Percentiles rank a stretch among this genome's conserved stretches.
phyloP scores from a whole-genome alignment of 2,113 vertebrate genomes.

The Chloropsis cyanopogon region DNA sequence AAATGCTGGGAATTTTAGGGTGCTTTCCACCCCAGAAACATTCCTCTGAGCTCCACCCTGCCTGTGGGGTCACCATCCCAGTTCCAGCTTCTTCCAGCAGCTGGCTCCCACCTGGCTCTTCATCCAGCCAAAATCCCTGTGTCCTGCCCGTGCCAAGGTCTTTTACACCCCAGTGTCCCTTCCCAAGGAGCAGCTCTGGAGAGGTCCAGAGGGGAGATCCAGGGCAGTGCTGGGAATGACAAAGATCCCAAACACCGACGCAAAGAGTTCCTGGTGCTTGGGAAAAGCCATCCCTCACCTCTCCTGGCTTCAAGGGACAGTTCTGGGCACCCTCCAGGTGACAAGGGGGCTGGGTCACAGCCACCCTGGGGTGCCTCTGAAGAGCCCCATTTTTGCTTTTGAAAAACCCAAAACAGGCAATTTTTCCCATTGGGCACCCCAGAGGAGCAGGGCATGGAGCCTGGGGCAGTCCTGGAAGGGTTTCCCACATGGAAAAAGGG shows the following conservation, averaged over 20 bases:
- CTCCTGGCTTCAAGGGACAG: neutral
- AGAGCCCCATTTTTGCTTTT: neutral
- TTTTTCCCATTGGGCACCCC: neutral
- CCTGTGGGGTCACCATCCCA: neutral
- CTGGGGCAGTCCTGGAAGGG: neutral
- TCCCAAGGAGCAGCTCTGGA: neutral
- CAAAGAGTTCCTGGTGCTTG: neutral
- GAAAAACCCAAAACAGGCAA: neutral
- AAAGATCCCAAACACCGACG: neutral
- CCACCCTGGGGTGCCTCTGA: neutral
- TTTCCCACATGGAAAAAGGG: neutral
- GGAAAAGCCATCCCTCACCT: neutral
- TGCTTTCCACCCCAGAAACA: neutral
- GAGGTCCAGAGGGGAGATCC: neutral
- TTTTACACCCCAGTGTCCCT: too few relatives aligned
- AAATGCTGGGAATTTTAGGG: neutral
- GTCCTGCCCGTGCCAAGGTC: neutral
- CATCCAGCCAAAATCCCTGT: neutral
- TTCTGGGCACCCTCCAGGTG: accelerated
- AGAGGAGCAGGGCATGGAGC: neutral
- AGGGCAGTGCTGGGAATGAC: neutral
- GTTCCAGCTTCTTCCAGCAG: neutral
- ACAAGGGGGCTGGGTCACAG: accelerated
- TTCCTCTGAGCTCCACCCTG: accelerated
- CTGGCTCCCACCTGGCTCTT: neutral